A percentile compares a stretch with the other conserved stretches of the same genome.
Conservation (phyloP, 2,113 vertebrate genomes). For the Platycercus adscitus region DNA sequence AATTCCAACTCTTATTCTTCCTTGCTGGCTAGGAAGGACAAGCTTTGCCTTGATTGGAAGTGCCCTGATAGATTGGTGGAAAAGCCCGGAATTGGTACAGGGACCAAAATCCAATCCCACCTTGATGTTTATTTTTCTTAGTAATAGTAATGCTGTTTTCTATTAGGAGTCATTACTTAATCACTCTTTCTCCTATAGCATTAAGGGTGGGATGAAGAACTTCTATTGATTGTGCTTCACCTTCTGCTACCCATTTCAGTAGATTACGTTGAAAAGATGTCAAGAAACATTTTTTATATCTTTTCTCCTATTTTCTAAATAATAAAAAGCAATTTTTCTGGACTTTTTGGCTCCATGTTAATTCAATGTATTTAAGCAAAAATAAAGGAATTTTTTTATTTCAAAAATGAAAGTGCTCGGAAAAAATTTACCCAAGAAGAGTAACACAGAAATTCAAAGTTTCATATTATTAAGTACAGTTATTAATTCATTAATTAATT, state of each 20-base stretch:
- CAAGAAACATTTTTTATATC: background rate
- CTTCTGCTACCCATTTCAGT: background rate
- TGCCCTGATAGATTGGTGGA: background rate
- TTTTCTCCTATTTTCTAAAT: background rate
- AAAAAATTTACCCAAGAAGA: background rate
- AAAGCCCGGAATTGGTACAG: background rate
- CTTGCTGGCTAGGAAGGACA: rapidly evolving
- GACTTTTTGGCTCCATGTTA: background rate
- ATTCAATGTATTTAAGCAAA: background rate
- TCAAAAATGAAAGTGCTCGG: background rate
- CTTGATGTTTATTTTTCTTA: background rate
- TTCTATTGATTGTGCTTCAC: background rate
- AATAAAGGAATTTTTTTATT: background rate
- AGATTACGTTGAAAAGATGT: background rate
- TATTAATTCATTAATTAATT: background rate
- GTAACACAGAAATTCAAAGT: background rate
- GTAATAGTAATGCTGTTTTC: background rate
- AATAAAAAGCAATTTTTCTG: background rate
- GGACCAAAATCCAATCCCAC: background rate
- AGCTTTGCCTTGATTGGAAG: background rate
- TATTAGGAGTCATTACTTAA: background rate
- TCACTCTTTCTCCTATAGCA: background rate
- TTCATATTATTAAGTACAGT: background rate
- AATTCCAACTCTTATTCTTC: background rate
- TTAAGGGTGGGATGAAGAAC: background rate